phyloP scores from a whole-genome alignment of 2,888 invertebrate species.

The Yponomeuta evonymella region DNA sequence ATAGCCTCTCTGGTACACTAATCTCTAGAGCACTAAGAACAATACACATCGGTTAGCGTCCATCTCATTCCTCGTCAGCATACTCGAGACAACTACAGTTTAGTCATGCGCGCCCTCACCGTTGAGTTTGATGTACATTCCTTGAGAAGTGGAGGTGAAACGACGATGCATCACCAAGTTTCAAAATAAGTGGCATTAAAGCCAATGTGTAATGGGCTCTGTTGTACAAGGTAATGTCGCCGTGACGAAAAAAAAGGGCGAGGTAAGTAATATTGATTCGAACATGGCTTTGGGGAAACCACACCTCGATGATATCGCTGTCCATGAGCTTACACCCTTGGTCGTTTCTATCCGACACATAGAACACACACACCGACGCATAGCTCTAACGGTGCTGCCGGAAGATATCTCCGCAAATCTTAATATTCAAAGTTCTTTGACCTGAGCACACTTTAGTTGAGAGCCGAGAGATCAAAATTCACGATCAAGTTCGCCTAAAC shows the following conservation, averaged over 20 bases:
- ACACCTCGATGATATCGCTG: not conserved
- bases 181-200: not conserved
- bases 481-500: not conserved
- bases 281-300: not conserved
- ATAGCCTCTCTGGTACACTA: conserved; percentile 12
- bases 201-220: not conserved
- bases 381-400: not conserved
- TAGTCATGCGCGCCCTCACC: not conserved
- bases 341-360: not conserved
- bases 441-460: not conserved
- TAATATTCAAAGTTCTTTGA: not conserved
- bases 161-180: not conserved
- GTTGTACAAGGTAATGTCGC: not conserved
- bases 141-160: not conserved
- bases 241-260: not conserved
- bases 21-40: not conserved
- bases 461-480: not conserved
- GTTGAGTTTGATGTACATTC: not conserved
- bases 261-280: not conserved
- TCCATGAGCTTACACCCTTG: not conserved
- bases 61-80: not conserved
- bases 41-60: conserved; percentile 20
- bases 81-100: not conserved
- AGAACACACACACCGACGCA: not conserved
- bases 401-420: not conserved